Percentiles rank a stretch among this genome's conserved stretches.
phyloP scores from a whole-genome alignment of 64 coral and sea anemone genomes.

The Exaiptasia diaphana region DNA sequence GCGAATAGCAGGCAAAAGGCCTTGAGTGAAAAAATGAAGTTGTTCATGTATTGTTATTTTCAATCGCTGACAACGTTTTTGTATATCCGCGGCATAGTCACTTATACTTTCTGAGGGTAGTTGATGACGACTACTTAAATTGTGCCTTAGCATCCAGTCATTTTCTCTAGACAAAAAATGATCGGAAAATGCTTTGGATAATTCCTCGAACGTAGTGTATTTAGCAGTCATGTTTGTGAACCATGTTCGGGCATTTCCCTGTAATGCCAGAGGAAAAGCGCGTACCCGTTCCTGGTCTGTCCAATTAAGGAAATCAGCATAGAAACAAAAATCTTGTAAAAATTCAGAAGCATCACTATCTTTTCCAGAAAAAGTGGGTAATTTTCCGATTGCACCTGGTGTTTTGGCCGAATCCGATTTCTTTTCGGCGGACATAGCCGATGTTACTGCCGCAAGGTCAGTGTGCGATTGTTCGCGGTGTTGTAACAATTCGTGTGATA shows the following conservation, averaged over 20 bases:
- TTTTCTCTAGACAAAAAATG: background rate
- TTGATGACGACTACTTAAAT: background rate
- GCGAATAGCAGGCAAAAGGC: too few relatives aligned
- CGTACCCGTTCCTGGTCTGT: background rate
- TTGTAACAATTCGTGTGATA: too few relatives aligned
- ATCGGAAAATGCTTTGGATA: background rate
- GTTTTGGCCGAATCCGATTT: too few relatives aligned
- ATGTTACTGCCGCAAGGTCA: too few relatives aligned
- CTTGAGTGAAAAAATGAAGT: background rate
- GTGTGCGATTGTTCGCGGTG: too few relatives aligned
- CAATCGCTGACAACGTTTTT: background rate
- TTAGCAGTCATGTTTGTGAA: background rate
- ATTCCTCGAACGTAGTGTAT: background rate
- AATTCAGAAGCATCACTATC: background rate
- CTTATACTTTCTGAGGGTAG: background rate
- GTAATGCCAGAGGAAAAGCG: background rate
- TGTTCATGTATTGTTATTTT: background rate
- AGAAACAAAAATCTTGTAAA: background rate
- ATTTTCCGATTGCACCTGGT: too few relatives aligned
- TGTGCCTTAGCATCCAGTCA: constrained; percentile 7
- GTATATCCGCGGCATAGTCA: background rate
- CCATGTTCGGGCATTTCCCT: constrained; percentile 10
- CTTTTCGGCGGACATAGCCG: too few relatives aligned
- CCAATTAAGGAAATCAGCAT: background rate
- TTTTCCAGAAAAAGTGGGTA: background rate